A percentile compares a stretch with the other conserved stretches of the same genome.
phyloP scores from a whole-genome alignment of 2,888 invertebrate genomes.

The Nudaria mundana region DNA sequence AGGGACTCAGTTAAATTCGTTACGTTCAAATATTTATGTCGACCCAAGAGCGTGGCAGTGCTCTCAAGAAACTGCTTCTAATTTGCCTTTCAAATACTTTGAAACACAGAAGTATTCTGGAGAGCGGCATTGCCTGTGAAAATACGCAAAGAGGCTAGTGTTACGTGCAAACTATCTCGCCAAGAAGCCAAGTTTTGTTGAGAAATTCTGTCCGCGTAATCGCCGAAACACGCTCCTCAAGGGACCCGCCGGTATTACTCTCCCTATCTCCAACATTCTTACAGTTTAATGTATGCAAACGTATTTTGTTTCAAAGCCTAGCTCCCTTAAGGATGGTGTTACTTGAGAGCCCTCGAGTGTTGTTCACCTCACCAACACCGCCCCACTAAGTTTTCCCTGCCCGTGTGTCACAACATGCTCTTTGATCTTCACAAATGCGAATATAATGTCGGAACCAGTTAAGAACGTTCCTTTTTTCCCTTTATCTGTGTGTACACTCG shows the following conservation, averaged over 20 bases:
- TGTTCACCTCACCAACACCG: slow-evolving; percentile 54
- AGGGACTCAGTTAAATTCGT: slow-evolving; percentile 46
- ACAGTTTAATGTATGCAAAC: slow-evolving; percentile 81
- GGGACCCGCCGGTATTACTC: slow-evolving; percentile 64
- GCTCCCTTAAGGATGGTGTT: slow-evolving; percentile 74
- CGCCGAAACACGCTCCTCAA: slow-evolving; percentile 74
- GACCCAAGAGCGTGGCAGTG: slow-evolving; percentile 39
- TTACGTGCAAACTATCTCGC: slow-evolving; percentile 75
- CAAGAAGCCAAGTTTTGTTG: slow-evolving; percentile 63
- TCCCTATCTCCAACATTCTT: slow-evolving; percentile 78
- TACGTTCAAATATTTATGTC: slow-evolving; percentile 64
- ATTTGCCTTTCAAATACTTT: slow-evolving; percentile 79
- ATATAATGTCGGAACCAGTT: slow-evolving; percentile 76
- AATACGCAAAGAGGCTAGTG: slow-evolving; percentile 71
- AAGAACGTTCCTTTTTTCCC: slow-evolving; percentile 58
- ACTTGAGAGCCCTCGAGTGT: slow-evolving; percentile 66
- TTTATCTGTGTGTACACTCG: slow-evolving; percentile 57
- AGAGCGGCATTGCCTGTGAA: slow-evolving; percentile 68
- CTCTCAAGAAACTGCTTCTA: slow-evolving; percentile 59
- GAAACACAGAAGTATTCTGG: slow-evolving; percentile 69
- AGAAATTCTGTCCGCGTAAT: slow-evolving; percentile 79
- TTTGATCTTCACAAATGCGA: slow-evolving; percentile 79
- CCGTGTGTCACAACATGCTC: slow-evolving; percentile 72
- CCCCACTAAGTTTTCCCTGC: slow-evolving; percentile 61
- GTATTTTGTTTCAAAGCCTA: slow-evolving; percentile 81